Conservation (phyloP, 2,888 invertebrate species). For the Dynastes maya region DNA sequence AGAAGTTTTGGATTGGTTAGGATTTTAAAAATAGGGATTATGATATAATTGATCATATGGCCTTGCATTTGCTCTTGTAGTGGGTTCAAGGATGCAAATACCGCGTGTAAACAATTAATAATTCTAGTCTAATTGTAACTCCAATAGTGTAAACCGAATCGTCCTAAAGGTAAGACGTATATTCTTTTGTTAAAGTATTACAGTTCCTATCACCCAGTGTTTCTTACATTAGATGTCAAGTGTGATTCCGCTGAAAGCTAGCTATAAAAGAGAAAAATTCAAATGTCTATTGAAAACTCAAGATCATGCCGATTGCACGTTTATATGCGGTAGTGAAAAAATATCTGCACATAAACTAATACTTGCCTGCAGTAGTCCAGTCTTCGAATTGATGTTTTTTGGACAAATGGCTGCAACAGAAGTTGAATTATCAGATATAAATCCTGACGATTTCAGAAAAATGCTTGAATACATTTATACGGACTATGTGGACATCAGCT, state of each 20-base stretch:
- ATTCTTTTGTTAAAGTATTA: neutral
- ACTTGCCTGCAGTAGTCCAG: slow-evolving; percentile 78
- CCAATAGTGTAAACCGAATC: slow-evolving; percentile 31
- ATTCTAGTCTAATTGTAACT: slow-evolving; percentile 33
- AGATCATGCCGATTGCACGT: slow-evolving; percentile 73
- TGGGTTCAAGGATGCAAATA: slow-evolving; percentile 63
- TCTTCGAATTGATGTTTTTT: slow-evolving; percentile 81
- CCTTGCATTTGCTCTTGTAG: slow-evolving; percentile 61
- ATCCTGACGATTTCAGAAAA: slow-evolving; percentile 75
- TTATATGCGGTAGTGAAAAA: slow-evolving; percentile 72
- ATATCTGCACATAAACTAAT: slow-evolving; percentile 77
- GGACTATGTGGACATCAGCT: slow-evolving; percentile 73
- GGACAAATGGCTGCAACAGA: slow-evolving; percentile 73
- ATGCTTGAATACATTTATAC: slow-evolving; percentile 78
- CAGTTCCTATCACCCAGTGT: slow-evolving; percentile 10
- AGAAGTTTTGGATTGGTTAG: slow-evolving; percentile 13
- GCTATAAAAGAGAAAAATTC: slow-evolving; percentile 54
- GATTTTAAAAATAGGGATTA: slow-evolving; percentile 32
- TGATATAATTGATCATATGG: slow-evolving; percentile 48
- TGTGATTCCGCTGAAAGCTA: slow-evolving; percentile 39
- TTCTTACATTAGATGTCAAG: slow-evolving; percentile 55
- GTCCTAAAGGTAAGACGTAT: slow-evolving; percentile 33
- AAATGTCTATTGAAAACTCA: slow-evolving; percentile 54
- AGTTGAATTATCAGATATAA: slow-evolving; percentile 75
- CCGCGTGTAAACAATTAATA: slow-evolving; percentile 52